Base-by-base conservation (phyloP, 2,797 vertebrate genomes). In the Microctenopoma stevenorrisi region DNA sequence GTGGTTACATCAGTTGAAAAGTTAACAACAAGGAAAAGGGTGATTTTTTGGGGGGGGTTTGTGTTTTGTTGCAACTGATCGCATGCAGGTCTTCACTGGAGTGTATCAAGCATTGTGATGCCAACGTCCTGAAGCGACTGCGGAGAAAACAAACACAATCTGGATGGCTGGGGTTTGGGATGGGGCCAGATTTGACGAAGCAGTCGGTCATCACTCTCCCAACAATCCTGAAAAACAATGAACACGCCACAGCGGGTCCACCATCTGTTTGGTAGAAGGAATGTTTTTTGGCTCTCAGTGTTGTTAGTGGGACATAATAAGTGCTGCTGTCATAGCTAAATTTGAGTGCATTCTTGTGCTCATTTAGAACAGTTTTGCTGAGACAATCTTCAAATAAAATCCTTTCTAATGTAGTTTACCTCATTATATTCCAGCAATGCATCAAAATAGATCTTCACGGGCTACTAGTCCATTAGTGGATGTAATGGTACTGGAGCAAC, bases 221-320 rank as follows among this genome's bases (percentile, higher is more conserved):
- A 70, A 60, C 63, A 48, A 57, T 61, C 66, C 51, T 61, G 33
- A 73, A 81, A 65, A 87, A 90, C 83, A 88, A 88, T 68, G 50
- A 80, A 46, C 54, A 22, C 43, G 30, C 76, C 71, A 55, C 83
- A 84, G 79, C 68, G 67, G 77, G 68, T 38, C 37, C 14, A 58
- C 87, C 84, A 88, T 90, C 90, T 89, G 88, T 78, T 85, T 72
- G 35, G 73, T 74, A 53, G 51, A 64, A 72, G 44, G 68, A 62
- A 67, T 58, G 35, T 15, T 55, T 47, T 63, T 73, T 72, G 44
- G 52, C 47, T 63, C 55, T 50, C 68, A 59, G 4, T 71, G 42
- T 66, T 60, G 54, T 58, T 59, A 58, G 25, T 64, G 51, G 70
- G 53, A 83, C 79, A 71, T 68, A 56, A 72, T 82, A 44, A 64